phyloP scores from a whole-genome alignment of 2,888 invertebrate species.

The Thymelicus acteon region DNA sequence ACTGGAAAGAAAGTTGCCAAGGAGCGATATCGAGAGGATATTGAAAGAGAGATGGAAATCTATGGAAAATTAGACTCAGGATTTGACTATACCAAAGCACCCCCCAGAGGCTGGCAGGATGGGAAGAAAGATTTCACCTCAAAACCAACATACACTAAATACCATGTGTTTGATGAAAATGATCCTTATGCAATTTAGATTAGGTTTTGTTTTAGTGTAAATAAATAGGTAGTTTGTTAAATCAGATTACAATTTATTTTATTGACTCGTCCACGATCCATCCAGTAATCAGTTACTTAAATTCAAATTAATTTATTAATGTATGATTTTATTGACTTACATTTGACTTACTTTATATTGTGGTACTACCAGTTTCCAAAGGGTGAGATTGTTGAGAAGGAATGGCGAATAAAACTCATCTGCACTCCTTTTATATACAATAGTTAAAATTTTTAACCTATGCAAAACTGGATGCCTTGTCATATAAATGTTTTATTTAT shows the following conservation, averaged over 20 bases:
- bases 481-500: too few relatives aligned
- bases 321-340: too few relatives aligned
- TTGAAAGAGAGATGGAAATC: conserved; percentile 87
- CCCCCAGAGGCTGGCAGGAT: conserved; percentile 92
- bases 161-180: conserved; percentile 90
- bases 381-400: too few relatives aligned
- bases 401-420: too few relatives aligned
- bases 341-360: too few relatives aligned
- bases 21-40: conserved; percentile 89
- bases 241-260: not conserved
- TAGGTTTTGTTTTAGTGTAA: conserved; percentile 39
- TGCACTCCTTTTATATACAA: too few relatives aligned
- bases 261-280: not conserved
- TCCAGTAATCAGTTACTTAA: too few relatives aligned
- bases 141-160: conserved; percentile 90
- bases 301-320: too few relatives aligned
- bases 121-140: conserved; percentile 93
- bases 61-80: conserved; percentile 88
- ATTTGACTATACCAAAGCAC: conserved; percentile 91
- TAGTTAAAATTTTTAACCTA: too few relatives aligned
- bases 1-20: conserved; percentile 91
- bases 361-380: too few relatives aligned
- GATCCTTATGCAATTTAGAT: conserved; percentile 88
- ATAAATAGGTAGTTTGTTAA: conserved; percentile 36
- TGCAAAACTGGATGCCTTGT: too few relatives aligned